phyloP scores from a whole-genome alignment of 2,888 invertebrate species.

The Tricholauxania praeusta region DNA sequence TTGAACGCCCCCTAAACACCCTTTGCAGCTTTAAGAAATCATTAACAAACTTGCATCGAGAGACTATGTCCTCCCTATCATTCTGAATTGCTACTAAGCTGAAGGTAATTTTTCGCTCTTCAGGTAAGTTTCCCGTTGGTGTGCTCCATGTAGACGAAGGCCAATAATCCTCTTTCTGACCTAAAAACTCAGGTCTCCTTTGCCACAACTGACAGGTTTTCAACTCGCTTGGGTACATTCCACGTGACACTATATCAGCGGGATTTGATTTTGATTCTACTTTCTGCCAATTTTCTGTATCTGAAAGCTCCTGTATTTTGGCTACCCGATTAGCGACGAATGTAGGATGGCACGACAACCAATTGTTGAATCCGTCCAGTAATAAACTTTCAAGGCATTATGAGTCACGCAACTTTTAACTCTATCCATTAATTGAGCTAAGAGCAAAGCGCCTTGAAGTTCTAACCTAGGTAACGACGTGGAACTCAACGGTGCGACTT shows the following conservation, averaged over 20 bases:
- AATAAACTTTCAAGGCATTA: conserved; percentile 8
- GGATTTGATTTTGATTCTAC: conserved; percentile 35
- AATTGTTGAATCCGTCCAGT: conserved; percentile 42
- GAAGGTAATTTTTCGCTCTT: not conserved
- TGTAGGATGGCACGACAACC: conserved; percentile 37
- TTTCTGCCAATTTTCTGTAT: conserved; percentile 30
- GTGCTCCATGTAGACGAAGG: too few species aligned
- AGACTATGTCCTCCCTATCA: not conserved
- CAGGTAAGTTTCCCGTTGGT: too few species aligned
- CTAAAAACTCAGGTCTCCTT: conserved; percentile 34
- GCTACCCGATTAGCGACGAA: conserved; percentile 41
- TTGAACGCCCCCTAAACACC: too few species aligned
- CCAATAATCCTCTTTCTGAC: conserved; percentile 14
- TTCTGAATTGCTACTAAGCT: not conserved
- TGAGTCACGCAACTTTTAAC: conserved; percentile 5
- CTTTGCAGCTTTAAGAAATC: conserved; percentile 28
- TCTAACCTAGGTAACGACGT: conserved; percentile 38
- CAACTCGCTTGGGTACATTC: conserved; percentile 33
- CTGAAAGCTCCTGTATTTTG: conserved; percentile 34
- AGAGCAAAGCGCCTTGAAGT: conserved; percentile 33
- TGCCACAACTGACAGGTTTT: conserved; percentile 22
- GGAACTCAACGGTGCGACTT: conserved; percentile 27
- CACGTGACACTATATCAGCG: conserved; percentile 36
- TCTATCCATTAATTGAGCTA: conserved; percentile 37
- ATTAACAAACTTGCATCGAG: not conserved